Evolutionary conservation across 2,888 invertebrate species (phyloP).

Genomic region (Meghimatium bilineatum): DNA sequence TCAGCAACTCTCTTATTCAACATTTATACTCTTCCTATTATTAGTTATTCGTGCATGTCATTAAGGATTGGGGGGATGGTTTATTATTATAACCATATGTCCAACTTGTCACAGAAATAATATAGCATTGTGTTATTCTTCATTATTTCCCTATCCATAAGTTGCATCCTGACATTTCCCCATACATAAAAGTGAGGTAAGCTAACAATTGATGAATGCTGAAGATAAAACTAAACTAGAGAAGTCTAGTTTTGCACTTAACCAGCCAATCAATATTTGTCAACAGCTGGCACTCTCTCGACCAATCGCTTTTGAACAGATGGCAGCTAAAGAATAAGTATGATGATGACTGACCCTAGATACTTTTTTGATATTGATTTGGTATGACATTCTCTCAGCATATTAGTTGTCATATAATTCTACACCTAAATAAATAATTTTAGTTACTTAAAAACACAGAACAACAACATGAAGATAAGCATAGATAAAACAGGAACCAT

Average conservation of each 20-base stretch:
- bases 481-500: too few species aligned
- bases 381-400: neutral
- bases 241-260: neutral
- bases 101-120: neutral
- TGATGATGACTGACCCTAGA: neutral
- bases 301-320: slow-evolving; percentile 12
- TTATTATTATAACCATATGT: too few species aligned
- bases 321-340: slow-evolving; percentile 10
- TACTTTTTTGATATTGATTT: neutral
- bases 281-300: slow-evolving; percentile 11
- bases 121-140: neutral
- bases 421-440: too few species aligned
- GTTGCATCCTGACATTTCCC: too few species aligned
- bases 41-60: too few species aligned
- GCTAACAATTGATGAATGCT: neutral
- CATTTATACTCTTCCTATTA: too few species aligned
- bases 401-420: too few species aligned
- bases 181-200: neutral
- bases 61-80: too few species aligned
- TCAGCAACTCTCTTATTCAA: too few species aligned
- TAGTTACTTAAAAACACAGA: too few species aligned
- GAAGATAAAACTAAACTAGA: neutral
- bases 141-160: neutral
- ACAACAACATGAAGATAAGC: too few species aligned
- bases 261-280: slow-evolving; percentile 4